Evolutionary conservation across 2,797 vertebrate species (phyloP).

Genomic region (Heterohyrax brucei): DNA sequence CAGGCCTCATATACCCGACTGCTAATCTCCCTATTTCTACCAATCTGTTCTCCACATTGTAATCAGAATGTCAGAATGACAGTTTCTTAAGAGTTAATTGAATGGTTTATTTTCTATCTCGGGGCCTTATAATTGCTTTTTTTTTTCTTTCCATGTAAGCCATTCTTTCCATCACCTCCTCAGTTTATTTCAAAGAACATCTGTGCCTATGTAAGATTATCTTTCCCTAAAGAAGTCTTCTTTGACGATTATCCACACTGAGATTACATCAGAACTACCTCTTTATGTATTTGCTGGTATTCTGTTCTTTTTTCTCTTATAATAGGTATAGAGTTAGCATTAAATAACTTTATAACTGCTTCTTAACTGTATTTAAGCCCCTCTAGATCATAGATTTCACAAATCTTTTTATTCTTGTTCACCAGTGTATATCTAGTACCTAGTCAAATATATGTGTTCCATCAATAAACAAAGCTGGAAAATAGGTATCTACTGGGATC

Average conservation of each 20-base stretch:
- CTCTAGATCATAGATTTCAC: not conserved
- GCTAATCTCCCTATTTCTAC: not conserved
- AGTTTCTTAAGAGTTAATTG: not conserved
- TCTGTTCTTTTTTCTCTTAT: not conserved
- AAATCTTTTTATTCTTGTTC: not conserved
- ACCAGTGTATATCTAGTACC: not conserved
- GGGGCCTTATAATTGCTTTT: too few species aligned
- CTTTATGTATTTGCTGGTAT: not conserved
- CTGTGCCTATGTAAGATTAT: not conserved
- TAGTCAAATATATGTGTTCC: slow-evolving; percentile 1
- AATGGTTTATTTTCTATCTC: not conserved
- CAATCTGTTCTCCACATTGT: not conserved
- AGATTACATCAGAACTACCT: not conserved
- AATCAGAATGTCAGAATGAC: not conserved
- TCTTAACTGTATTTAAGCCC: not conserved
- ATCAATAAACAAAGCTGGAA: not conserved
- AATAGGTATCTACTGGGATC: not conserved
- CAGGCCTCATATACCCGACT: not conserved
- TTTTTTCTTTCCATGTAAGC: not conserved
- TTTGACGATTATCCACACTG: not conserved
- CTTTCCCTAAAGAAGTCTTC: not conserved
- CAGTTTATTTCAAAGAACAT: not conserved
- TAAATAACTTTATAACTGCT: not conserved
- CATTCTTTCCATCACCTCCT: not conserved
- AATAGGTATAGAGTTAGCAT: not conserved